Percentiles rank a stretch among this genome's conserved stretches.
Conservation (phyloP, 1,140 invertebrate species). For the Battus philenor region DNA sequence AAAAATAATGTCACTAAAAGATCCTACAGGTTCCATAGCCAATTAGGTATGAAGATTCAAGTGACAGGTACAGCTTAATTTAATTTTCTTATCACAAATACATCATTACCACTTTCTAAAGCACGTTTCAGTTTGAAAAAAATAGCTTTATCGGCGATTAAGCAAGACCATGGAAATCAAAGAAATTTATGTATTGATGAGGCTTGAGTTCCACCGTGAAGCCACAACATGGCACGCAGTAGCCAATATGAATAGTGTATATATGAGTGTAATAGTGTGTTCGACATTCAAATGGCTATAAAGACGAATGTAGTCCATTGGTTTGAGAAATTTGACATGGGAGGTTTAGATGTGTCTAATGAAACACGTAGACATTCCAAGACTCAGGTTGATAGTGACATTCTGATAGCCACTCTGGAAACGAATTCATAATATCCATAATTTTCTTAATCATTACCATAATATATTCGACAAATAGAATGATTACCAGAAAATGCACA, state of each 20-base stretch:
- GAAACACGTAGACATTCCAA: background rate
- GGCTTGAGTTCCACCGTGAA: background rate
- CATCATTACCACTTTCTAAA: background rate
- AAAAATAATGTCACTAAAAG: too few relatives aligned
- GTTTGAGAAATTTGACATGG: background rate
- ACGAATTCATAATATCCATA: too few relatives aligned
- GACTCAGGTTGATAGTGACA: background rate
- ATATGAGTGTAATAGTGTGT: too few relatives aligned
- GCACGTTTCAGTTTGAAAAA: background rate
- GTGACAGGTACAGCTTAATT: too few relatives aligned
- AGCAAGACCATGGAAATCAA: background rate
- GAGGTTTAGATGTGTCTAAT: background rate
- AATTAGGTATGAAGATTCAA: too few relatives aligned
- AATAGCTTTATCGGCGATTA: background rate
- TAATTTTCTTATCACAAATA: too few relatives aligned
- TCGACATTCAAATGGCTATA: background rate
- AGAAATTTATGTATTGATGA: background rate
- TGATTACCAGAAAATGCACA: too few relatives aligned
- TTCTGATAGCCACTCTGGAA: background rate
- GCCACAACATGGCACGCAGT: background rate
- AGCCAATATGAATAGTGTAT: background rate
- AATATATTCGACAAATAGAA: too few relatives aligned
- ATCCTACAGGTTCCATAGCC: too few relatives aligned
- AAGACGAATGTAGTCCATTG: background rate
- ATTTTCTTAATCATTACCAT: too few relatives aligned